These are phyloP conservation scores for Apamea sordens DNA, from an alignment of 2,888 invertebrate species.

Conservation along the genomic window DNA sequence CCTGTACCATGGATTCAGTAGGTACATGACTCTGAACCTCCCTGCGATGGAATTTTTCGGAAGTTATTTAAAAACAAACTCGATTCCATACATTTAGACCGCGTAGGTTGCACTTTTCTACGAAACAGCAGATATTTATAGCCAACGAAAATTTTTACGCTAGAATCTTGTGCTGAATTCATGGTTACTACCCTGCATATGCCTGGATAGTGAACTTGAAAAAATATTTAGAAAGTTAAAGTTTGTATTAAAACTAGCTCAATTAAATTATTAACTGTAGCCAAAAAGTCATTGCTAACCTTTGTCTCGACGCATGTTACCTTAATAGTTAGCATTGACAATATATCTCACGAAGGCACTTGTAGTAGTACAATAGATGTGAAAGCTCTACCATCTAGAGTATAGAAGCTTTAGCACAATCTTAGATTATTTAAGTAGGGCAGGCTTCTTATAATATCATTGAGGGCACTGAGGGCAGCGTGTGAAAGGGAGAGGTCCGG, in stretches of 20 bases:
- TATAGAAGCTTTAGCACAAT: background rate
- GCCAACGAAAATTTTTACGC: too few species aligned
- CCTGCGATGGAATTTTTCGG: too few species aligned
- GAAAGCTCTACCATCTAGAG: background rate
- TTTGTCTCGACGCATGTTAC: background rate
- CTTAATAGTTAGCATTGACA: too few species aligned
- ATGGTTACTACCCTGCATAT: background rate
- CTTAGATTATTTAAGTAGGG: slow-evolving; percentile 5
- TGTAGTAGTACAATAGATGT: background rate
- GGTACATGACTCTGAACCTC: too few species aligned
- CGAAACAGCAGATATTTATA: too few species aligned
- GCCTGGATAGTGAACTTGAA: background rate
- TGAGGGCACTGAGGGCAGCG: background rate
- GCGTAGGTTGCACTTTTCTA: too few species aligned
- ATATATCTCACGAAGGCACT: background rate
- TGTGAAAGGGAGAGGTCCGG: background rate
- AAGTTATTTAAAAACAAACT: too few species aligned
- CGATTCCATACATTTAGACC: too few species aligned
- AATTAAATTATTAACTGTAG: background rate
- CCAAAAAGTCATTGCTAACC: background rate
- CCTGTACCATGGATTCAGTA: too few species aligned
- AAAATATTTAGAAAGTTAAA: background rate
- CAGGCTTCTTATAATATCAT: background rate
- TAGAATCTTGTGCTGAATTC: too few species aligned
- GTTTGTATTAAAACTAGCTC: background rate